Evolutionary conservation across 2,113 vertebrate genomes (phyloP).

Genomic region (Dendropsophus ebraccatus): DNA sequence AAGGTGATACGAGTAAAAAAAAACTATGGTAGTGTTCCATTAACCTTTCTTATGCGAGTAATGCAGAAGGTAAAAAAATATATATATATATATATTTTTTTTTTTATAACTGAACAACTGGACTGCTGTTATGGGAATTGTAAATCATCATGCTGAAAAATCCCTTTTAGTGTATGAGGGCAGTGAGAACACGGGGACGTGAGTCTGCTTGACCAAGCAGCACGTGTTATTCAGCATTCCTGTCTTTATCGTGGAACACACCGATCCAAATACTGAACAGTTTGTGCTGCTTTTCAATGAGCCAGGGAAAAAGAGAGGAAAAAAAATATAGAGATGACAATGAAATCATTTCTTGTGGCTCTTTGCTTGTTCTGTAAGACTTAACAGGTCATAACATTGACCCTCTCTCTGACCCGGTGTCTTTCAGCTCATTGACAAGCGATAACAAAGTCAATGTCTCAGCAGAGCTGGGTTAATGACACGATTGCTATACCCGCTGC

Average conservation of each 20-base stretch:
- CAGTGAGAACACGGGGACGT: conserved; percentile 14
- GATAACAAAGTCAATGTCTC: not conserved
- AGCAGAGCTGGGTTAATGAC: not conserved
- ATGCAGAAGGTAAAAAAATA: not conserved
- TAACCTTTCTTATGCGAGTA: conserved; percentile 31
- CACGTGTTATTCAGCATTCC: conserved; percentile 2
- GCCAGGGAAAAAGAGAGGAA: not conserved
- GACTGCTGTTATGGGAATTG: conserved; percentile 5
- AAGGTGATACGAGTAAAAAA: not conserved
- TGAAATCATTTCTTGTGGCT: not conserved
- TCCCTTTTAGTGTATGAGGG: conserved; percentile 1
- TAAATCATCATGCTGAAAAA: conserved; percentile 31
- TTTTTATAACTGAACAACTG: not conserved
- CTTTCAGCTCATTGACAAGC: not conserved
- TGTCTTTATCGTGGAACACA: not conserved
- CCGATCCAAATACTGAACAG: not conserved
- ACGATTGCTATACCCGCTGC: not conserved
- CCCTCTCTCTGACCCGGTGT: not conserved
- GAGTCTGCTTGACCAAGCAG: conserved; percentile 10
- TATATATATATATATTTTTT: not conserved
- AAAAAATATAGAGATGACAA: not conserved
- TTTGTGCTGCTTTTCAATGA: conserved; percentile 15
- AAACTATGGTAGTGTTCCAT: not conserved
- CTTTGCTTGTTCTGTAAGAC: not conserved
- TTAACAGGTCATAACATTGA: conserved; percentile 14